phyloP scores from a whole-genome alignment of 1,140 invertebrate genomes.

The Paracyclopina nana region DNA sequence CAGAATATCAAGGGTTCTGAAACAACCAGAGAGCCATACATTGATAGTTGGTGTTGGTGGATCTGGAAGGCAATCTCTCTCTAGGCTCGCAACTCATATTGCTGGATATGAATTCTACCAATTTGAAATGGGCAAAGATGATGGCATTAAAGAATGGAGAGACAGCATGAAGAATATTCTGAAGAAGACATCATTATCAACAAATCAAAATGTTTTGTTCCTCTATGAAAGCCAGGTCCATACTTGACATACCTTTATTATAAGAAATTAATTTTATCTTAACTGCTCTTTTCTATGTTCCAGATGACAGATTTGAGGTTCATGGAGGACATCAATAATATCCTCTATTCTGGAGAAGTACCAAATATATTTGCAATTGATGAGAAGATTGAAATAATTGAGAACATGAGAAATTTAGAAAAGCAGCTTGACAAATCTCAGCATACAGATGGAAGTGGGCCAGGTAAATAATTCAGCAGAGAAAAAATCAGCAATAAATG shows the following conservation, averaged over 20 bases:
- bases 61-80: slow-evolving; percentile 72
- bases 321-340: slow-evolving; percentile 79
- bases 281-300: no score
- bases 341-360: slow-evolving; percentile 79
- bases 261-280: no score
- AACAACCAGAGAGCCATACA: slow-evolving; percentile 67
- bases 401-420: slow-evolving; percentile 80
- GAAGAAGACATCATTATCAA: slow-evolving; percentile 48
- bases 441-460: slow-evolving; percentile 29
- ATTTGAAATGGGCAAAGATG: slow-evolving; percentile 73
- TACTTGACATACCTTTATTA: no score
- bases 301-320: slow-evolving; percentile 86
- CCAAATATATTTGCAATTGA: slow-evolving; percentile 72
- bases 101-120: slow-evolving; percentile 68
- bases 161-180: slow-evolving; percentile 70
- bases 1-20: slow-evolving; percentile 68
- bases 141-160: slow-evolving; percentile 62
- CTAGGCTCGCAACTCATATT: slow-evolving; percentile 70
- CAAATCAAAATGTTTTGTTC: slow-evolving; percentile 72
- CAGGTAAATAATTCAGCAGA: background rate
- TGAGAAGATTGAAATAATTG: slow-evolving; percentile 76
- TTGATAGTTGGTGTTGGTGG: slow-evolving; percentile 73
- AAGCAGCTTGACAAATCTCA: slow-evolving; percentile 65
- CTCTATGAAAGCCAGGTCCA: slow-evolving; percentile 62
- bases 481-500: background rate